Percentiles rank a stretch among this genome's conserved stretches.
These are phyloP conservation scores for Megalops cyprinoides DNA, from an alignment of 2,797 vertebrate genomes.

Conservation along the genomic window DNA sequence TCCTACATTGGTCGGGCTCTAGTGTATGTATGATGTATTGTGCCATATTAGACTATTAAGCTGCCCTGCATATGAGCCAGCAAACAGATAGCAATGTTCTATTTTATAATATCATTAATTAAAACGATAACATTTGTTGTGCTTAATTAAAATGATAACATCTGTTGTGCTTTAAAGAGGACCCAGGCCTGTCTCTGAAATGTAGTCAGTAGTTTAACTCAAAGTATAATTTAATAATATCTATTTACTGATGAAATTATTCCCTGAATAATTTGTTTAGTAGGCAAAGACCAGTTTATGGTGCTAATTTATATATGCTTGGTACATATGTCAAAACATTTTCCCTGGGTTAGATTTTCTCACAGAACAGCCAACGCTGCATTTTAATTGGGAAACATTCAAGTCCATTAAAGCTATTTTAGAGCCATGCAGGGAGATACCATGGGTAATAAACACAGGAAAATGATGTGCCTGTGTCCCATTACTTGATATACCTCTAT, in stretches of 20 bases:
- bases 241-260: background rate
- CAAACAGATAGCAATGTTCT: too few relatives aligned
- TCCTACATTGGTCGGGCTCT: too few relatives aligned
- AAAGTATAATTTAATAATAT: background rate
- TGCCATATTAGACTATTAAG: too few relatives aligned
- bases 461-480: conserved; percentile 5
- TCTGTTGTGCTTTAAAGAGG: background rate
- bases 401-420: conserved; percentile 10
- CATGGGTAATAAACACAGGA: conserved; percentile 6
- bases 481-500: conserved; percentile 15
- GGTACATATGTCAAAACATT: too few relatives aligned
- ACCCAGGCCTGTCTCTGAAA: background rate
- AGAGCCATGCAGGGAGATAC: background rate
- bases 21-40: too few relatives aligned
- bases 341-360: too few relatives aligned
- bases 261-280: background rate
- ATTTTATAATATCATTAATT: too few relatives aligned
- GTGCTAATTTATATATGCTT: too few relatives aligned
- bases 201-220: background rate
- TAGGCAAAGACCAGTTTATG: background rate
- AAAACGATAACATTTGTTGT: too few relatives aligned
- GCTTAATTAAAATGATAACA: too few relatives aligned
- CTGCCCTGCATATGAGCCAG: too few relatives aligned
- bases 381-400: background rate
- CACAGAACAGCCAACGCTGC: background rate